Percentiles rank a stretch among this genome's conserved stretches.
Evolutionary conservation across 2,797 vertebrate species (phyloP).

Genomic region (Anguilla pacifica): DNA sequence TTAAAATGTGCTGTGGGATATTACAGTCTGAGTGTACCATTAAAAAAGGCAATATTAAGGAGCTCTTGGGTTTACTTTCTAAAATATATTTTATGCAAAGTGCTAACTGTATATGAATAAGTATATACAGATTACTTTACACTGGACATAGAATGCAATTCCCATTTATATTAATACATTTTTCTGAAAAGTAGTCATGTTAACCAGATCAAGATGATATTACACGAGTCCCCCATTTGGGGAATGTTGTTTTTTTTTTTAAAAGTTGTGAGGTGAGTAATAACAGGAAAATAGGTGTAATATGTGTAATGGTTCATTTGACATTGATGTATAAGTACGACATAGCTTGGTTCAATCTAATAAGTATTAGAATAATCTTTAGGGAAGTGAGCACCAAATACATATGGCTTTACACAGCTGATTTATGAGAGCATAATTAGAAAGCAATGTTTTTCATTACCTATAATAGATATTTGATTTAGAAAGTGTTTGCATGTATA

Average conservation of each 20-base stretch:
- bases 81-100: constrained; percentile 5
- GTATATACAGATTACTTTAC: background rate
- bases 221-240: background rate
- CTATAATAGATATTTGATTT: background rate
- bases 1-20: background rate
- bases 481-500: background rate
- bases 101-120: background rate
- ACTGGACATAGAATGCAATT: background rate
- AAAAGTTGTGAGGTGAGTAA: background rate
- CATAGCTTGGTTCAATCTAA: background rate
- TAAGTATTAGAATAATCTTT: background rate
- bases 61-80: background rate
- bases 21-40: no score
- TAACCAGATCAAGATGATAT: background rate
- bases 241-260: background rate
- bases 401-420: background rate
- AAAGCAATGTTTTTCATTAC: background rate
- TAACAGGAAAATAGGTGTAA: background rate
- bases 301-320: background rate
- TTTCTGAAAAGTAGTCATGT: background rate
- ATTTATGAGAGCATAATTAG: background rate
- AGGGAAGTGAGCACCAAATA: background rate
- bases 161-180: background rate
- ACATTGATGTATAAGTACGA: background rate
- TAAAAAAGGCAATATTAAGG: no score